Evolutionary conservation across 2,888 invertebrate genomes (phyloP).

Genomic region (Macrosoma leucophasiata): DNA sequence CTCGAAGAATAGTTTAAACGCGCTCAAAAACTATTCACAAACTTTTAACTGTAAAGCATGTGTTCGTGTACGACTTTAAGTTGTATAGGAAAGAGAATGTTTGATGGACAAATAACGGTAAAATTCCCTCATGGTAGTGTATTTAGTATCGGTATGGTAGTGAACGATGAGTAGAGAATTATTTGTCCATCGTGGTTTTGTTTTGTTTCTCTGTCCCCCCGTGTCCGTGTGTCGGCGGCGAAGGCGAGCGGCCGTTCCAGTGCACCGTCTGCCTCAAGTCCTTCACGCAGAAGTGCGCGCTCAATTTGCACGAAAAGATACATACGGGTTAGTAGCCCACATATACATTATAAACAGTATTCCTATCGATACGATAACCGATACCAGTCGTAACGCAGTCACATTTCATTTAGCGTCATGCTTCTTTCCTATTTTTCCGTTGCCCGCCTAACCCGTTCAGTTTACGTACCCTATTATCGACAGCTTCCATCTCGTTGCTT

Average conservation of each 20-base stretch:
- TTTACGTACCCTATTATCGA: constrained; percentile 50
- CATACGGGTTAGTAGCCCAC: constrained; percentile 78
- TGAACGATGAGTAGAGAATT: constrained; percentile 40
- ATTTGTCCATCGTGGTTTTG: constrained; percentile 76
- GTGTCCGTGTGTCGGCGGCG: constrained; percentile 57
- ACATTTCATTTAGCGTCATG: constrained; percentile 65
- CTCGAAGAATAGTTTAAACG: constrained; percentile 47
- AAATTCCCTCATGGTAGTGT: constrained; percentile 67
- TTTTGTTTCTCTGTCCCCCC: constrained; percentile 74
- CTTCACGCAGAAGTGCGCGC: constrained; percentile 79
- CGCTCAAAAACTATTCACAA: constrained; percentile 78
- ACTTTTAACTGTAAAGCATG: constrained; percentile 67
- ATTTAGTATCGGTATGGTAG: constrained; percentile 25
- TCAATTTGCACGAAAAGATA: constrained; percentile 78
- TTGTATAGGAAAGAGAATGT: constrained; percentile 60
- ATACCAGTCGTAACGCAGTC: constrained; percentile 45
- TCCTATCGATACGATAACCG: constrained; percentile 57
- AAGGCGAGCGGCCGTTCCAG: constrained; percentile 78
- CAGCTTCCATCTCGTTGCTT: constrained; percentile 70
- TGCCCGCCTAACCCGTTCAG: constrained; percentile 68
- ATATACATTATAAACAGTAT: constrained; percentile 59
- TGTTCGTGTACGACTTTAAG: constrained; percentile 67
- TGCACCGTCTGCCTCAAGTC: constrained; percentile 79
- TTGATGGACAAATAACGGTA: constrained; percentile 71
- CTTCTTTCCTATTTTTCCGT: constrained; percentile 68